Conservation (phyloP, 1,140 invertebrate species). For the Kradibia gibbosae region DNA sequence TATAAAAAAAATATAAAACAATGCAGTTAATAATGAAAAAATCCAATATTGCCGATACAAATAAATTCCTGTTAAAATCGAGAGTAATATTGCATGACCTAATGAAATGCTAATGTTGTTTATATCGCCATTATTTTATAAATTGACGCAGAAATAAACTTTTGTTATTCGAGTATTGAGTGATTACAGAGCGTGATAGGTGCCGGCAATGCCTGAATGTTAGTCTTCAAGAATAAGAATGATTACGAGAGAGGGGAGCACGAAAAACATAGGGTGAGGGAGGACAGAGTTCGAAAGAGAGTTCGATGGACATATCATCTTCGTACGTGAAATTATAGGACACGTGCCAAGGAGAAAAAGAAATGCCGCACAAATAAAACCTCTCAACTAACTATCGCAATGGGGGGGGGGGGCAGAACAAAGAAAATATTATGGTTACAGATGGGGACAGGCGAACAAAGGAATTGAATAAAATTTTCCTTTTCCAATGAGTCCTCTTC, state of each 20-base stretch:
- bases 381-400: neutral
- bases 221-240: too few relatives aligned
- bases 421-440: constrained; percentile 23
- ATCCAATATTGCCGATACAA: too few relatives aligned
- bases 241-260: too few relatives aligned
- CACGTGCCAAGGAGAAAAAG: constrained; percentile 29
- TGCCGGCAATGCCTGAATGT: neutral
- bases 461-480: neutral
- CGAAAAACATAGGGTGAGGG: too few relatives aligned
- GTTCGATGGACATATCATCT: neutral
- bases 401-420: neutral
- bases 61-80: too few relatives aligned
- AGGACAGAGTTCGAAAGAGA: neutral
- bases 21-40: too few relatives aligned
- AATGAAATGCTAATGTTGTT: neutral
- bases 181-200: neutral
- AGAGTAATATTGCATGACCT: neutral
- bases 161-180: neutral
- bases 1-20: too few relatives aligned
- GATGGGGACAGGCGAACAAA: constrained; percentile 1
- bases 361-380: constrained; percentile 19
- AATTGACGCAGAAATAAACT: neutral
- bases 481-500: neutral
- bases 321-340: neutral
- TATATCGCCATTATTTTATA: neutral